Evolutionary conservation across 2,113 vertebrate genomes (phyloP), one percentile per base, ranked within the genome.

Genomic region (Ameiurus melas): DNA sequence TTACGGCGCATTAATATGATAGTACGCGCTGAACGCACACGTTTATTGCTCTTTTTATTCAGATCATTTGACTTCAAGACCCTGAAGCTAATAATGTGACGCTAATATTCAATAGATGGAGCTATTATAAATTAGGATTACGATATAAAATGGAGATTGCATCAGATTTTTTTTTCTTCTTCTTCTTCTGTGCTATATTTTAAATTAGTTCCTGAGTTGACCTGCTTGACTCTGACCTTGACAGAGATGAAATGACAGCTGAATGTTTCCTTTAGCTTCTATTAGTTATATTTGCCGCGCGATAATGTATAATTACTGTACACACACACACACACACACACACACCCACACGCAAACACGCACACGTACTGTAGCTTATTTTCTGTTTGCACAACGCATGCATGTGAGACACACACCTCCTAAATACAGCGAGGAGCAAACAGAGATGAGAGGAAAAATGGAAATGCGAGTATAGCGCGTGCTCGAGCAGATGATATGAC

Each of bases 401-500:
- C 80, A 80, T 79, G 84, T 77, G 77, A 88, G 87, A 87, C 85
- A 77, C 88, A 86, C 87, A 89, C 83, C 75, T 87, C 86, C 79
- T 85, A 89, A 88, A 90, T 68, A 89, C 84, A 66, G 75, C 62
- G 84, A 81, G 62, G 43, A 53, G 90, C 80, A 86, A 83, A 64
- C 85, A 66, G 88, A 88, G 89, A 85, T 89, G 86, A 90, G 86
- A 58, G 85, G 64, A 80, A 86, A 86, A 91, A 85, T 57, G 78
- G 71, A 88, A n/a, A 73, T 86, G 87, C 3, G 55, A 81, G 55
- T 36, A 91, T 91, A 89, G 87, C 85, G 91, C 68, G 33, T 64
- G 78, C 83, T 87, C 87, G 92, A 93, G 91, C 92, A 91, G 91
- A 92, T 90, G 91, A 91, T 91, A 85, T 90, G 91, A 92, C 91